Evolutionary conservation across 2,888 invertebrate species (phyloP).

Genomic region (Patella caerulea): DNA sequence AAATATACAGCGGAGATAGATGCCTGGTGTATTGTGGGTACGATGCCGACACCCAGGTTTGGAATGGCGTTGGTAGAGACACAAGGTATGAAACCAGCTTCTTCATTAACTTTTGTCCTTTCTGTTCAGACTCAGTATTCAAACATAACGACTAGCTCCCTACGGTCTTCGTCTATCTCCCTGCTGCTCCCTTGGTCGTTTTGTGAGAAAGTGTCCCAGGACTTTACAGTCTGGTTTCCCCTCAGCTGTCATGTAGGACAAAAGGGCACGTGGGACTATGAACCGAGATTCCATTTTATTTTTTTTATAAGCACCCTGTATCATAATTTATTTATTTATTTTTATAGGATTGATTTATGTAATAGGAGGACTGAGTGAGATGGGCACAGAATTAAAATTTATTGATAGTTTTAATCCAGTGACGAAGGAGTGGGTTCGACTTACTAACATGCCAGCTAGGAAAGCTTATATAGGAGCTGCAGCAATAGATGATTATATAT

Average conservation of each 20-base stretch:
- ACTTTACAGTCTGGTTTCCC: too few relatives aligned
- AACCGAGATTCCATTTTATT: too few relatives aligned
- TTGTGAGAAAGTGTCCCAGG: too few relatives aligned
- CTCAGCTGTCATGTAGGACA: too few relatives aligned
- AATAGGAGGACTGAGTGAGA: constrained; percentile 82
- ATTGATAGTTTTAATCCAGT: constrained; percentile 76
- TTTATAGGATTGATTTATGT: constrained; percentile 85
- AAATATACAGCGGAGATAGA: constrained; percentile 86
- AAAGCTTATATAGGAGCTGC: constrained; percentile 92
- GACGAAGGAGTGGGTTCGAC: constrained; percentile 83
- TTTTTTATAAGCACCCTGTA: too few relatives aligned
- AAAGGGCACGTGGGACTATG: too few relatives aligned
- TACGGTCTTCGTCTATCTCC: too few relatives aligned
- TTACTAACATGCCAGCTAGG: constrained; percentile 84
- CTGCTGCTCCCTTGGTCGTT: too few relatives aligned
- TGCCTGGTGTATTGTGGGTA: constrained; percentile 83
- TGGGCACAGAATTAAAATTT: constrained; percentile 55
- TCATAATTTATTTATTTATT: background rate
- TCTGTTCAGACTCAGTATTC: too few relatives aligned
- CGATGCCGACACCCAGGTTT: constrained; percentile 87
- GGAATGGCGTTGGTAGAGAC: constrained; percentile 92
- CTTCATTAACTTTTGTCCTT: too few relatives aligned
- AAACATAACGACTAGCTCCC: too few relatives aligned
- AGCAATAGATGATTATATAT: constrained; percentile 83
- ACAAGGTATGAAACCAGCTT: constrained; percentile 76